Evolutionary conservation across 2,888 invertebrate species (phyloP).

Genomic region (Drosophila atripex): DNA sequence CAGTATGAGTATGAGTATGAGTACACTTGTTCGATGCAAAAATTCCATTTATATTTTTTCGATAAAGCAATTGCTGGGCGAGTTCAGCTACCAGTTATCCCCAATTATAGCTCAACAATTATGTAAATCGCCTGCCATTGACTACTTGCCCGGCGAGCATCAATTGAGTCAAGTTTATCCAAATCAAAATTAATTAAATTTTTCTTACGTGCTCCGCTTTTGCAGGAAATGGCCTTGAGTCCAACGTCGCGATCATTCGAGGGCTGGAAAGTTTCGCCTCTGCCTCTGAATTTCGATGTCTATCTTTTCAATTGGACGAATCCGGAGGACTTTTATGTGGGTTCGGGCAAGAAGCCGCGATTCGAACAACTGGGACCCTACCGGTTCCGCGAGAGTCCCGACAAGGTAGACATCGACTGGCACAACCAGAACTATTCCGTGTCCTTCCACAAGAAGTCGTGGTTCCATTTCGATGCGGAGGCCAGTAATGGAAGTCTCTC

Average conservation of each 20-base stretch:
- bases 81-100: constrained; percentile 22
- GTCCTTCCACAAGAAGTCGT: constrained; percentile 88
- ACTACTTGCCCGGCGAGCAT: background rate
- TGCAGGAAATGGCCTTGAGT: constrained; percentile 87
- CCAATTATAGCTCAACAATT: constrained; percentile 24
- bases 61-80: no score
- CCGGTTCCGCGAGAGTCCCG: constrained; percentile 87
- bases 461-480: constrained; percentile 89
- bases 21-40: no score
- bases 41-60: no score
- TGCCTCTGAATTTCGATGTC: constrained; percentile 88
- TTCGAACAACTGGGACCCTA: constrained; percentile 87
- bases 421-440: constrained; percentile 89
- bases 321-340: constrained; percentile 86
- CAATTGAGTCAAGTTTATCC: constrained; percentile 16
- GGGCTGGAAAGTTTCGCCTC: constrained; percentile 88
- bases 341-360: constrained; percentile 85
- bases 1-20: no score
- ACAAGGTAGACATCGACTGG: constrained; percentile 90
- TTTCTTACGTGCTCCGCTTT: constrained; percentile 8
- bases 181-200: background rate
- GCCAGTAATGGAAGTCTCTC: constrained; percentile 88
- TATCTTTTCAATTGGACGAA: constrained; percentile 93
- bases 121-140: constrained; percentile 22
- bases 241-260: constrained; percentile 87